A percentile compares a stretch with the other conserved stretches of the same genome.
phyloP scores from a whole-genome alignment of 2,113 vertebrate species.

The Erpornis zantholeuca region DNA sequence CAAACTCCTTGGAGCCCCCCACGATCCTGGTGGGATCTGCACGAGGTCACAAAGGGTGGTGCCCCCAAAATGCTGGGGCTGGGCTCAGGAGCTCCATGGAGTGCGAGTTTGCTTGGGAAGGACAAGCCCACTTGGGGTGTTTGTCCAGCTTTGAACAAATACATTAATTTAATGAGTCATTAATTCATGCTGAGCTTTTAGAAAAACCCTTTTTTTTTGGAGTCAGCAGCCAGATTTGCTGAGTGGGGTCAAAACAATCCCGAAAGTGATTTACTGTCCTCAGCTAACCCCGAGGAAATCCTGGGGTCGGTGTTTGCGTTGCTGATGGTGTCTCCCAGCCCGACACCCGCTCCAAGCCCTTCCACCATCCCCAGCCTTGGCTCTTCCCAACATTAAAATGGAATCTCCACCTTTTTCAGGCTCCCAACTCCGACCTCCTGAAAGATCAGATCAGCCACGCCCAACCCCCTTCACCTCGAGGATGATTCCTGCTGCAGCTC shows the following conservation, averaged over 20 bases:
- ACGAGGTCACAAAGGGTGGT: no score
- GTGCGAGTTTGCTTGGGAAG: rapidly evolving
- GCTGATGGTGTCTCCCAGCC: background rate
- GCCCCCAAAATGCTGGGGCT: background rate
- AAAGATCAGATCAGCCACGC: background rate
- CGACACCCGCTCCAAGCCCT: background rate
- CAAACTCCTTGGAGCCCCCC: background rate
- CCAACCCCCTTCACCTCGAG: background rate
- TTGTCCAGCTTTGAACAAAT: background rate
- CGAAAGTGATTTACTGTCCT: background rate
- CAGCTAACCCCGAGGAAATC: background rate
- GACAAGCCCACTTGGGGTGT: background rate
- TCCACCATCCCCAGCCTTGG: background rate
- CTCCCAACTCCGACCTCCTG: background rate
- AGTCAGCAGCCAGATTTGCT: background rate
- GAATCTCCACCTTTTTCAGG: background rate
- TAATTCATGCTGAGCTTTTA: background rate
- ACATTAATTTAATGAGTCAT: background rate
- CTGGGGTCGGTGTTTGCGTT: background rate
- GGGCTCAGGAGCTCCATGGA: rapidly evolving
- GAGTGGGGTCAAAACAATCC: background rate
- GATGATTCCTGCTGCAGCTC: background rate
- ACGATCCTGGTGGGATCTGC: background rate
- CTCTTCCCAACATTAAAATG: background rate
- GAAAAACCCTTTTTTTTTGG: background rate